These are phyloP conservation scores for Drymonia ruficornis DNA, from an alignment of 2,888 invertebrate genomes.

Conservation along the genomic window DNA sequence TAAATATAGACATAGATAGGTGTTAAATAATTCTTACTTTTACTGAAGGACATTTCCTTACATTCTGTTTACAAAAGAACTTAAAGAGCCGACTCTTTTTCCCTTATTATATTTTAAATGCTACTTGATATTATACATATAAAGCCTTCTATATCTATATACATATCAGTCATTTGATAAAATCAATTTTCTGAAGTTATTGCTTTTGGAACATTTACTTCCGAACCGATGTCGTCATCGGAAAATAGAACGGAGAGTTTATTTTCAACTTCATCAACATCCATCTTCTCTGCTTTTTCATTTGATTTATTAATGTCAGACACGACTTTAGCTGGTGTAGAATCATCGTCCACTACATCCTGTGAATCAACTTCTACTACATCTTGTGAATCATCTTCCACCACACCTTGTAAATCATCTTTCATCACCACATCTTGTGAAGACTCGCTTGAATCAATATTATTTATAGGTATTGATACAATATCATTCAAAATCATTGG, in stretches of 20 bases:
- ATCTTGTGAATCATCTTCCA: too few species aligned
- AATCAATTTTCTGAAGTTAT: conserved; percentile 8
- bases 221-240: not conserved
- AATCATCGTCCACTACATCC: conserved; percentile 2
- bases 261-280: conserved; percentile 21
- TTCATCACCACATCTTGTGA: conserved; percentile 15
- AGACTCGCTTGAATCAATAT: conserved; percentile 13
- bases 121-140: not conserved
- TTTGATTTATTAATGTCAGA: conserved; percentile 4
- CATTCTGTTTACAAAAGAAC: not conserved
- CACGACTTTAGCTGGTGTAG: conserved; percentile 1
- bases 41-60: not conserved
- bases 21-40: not conserved
- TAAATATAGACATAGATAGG: not conserved
- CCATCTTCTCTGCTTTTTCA: conserved; percentile 19
- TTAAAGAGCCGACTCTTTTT: not conserved
- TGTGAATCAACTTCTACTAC: too few species aligned
- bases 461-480: conserved; percentile 2
- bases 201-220: conserved; percentile 8
- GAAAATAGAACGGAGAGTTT: conserved; percentile 3
- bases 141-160: not conserved
- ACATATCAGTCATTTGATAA: conserved; percentile 16
- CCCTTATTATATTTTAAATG: not conserved
- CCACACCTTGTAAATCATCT: too few species aligned
- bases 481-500: not conserved